Conservation (phyloP, 2,888 invertebrate genomes). For the Hypomecis punctinalis region DNA sequence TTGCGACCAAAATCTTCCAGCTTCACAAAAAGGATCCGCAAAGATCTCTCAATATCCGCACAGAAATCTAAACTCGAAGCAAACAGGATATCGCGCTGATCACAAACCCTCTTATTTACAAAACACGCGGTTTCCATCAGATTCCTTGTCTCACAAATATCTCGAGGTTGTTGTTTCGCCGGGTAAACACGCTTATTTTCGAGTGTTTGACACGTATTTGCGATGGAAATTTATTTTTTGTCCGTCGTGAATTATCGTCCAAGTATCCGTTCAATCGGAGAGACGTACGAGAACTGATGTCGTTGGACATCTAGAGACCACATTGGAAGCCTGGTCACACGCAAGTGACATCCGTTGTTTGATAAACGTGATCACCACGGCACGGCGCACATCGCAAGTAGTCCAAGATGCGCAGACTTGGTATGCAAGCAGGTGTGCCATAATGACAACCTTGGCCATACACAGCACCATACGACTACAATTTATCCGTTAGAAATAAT, state of each 20-base stretch:
- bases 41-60: conserved; percentile 12
- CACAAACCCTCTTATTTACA: conserved; percentile 21
- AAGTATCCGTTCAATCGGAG: conserved; percentile 66
- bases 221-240: conserved; percentile 34
- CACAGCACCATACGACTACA: conserved; percentile 46
- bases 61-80: neutral
- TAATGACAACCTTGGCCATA: conserved; percentile 67
- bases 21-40: conserved; percentile 14
- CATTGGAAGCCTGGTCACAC: conserved; percentile 76
- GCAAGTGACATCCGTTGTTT: conserved; percentile 74
- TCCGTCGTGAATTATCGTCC: conserved; percentile 44
- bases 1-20: conserved; percentile 45
- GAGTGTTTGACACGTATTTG: conserved; percentile 28
- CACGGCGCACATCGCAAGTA: conserved; percentile 57
- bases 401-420: conserved; percentile 59
- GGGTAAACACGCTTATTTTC: conserved; percentile 36
- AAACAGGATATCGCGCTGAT: conserved; percentile 17
- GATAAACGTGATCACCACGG: conserved; percentile 72
- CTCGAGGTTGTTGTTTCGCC: conserved; percentile 34
- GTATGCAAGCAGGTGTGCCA: conserved; percentile 60
- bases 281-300: conserved; percentile 67
- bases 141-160: conserved; percentile 37
- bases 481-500: conserved; percentile 74
- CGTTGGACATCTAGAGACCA: conserved; percentile 55
- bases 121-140: conserved; percentile 36